A percentile compares a stretch with the other conserved stretches of the same genome.
phyloP scores from a whole-genome alignment of 2,888 invertebrate genomes.

The Hypselothyrea guttata region DNA sequence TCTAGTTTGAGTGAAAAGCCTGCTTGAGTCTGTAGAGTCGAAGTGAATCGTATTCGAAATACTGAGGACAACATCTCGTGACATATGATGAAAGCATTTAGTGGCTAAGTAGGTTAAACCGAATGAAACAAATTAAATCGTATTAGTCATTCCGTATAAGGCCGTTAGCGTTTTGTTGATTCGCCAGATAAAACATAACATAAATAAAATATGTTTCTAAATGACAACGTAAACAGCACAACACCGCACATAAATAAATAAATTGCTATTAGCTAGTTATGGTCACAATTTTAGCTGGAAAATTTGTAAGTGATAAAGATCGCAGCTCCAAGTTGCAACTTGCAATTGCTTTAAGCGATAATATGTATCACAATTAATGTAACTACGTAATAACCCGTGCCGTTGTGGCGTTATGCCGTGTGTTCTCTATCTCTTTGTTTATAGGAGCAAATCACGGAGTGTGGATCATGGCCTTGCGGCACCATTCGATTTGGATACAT shows the following conservation, averaged over 20 bases:
- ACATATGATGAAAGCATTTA: conserved; percentile 34
- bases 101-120: conserved; percentile 51
- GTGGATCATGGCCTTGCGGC: conserved; percentile 94
- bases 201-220: conserved; percentile 38
- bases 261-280: conserved; percentile 69
- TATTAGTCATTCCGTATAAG: conserved; percentile 59
- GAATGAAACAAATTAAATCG: conserved; percentile 14
- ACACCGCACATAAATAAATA: conserved; percentile 51
- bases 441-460: conserved; percentile 95
- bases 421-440: conserved; percentile 69
- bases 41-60: conserved; percentile 11
- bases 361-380: conserved; percentile 36
- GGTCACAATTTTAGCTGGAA: conserved; percentile 65
- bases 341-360: conserved; percentile 50
- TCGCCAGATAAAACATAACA: conserved; percentile 37
- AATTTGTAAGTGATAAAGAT: conserved; percentile 77
- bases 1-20: too few species aligned
- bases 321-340: conserved; percentile 52
- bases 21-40: too few species aligned
- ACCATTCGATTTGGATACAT: conserved; percentile 92
- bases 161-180: conserved; percentile 48
- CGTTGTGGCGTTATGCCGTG: too few species aligned
- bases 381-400: too few species aligned
- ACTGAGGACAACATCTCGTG: conserved; percentile 22
- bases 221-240: conserved; percentile 20